Conservation (phyloP, 2,113 vertebrate genomes). For the Equus przewalskii region DNA sequence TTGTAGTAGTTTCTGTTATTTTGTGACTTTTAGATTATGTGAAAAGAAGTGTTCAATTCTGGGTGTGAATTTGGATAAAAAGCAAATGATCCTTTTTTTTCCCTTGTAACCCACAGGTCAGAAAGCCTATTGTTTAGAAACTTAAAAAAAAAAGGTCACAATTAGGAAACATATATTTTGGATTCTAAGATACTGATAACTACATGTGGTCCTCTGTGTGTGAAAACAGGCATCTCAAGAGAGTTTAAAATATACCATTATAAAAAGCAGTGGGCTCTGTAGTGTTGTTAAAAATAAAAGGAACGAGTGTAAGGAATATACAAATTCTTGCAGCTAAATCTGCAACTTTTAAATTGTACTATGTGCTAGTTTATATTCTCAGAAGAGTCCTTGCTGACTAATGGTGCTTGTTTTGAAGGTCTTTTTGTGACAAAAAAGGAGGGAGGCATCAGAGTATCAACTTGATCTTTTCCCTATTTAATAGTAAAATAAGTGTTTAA, state of each 20-base stretch:
- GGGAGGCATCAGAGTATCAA: not conserved
- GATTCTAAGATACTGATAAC: not conserved
- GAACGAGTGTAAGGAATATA: conserved; percentile 4
- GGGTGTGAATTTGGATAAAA: conserved; percentile 62
- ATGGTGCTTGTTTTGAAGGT: conserved; percentile 43
- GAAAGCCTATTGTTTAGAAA: conserved; percentile 54
- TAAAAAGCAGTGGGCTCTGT: conserved; percentile 4
- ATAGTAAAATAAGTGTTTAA: conserved; percentile 9
- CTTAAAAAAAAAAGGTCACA: not conserved
- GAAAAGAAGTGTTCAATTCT: conserved; percentile 12
- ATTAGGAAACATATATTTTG: conserved; percentile 22
- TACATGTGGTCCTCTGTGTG: not conserved
- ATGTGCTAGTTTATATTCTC: not conserved
- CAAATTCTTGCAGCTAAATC: conserved; percentile 21
- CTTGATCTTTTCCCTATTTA: not conserved
- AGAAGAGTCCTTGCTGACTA: not conserved
- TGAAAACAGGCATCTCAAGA: not conserved
- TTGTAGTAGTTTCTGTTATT: conserved; percentile 63
- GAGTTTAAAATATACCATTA: not conserved
- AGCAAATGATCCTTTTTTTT: conserved; percentile 18
- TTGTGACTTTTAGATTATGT: conserved; percentile 55
- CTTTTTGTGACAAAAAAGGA: conserved; percentile 52
- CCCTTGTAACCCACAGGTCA: not conserved
- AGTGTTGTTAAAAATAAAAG: conserved; percentile 49
- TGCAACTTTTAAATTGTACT: not conserved